Percentiles rank a stretch among this genome's conserved stretches.
These are phyloP conservation scores for Chionodraco myersi DNA, from an alignment of 2,113 vertebrate species.

Conservation along the genomic window DNA sequence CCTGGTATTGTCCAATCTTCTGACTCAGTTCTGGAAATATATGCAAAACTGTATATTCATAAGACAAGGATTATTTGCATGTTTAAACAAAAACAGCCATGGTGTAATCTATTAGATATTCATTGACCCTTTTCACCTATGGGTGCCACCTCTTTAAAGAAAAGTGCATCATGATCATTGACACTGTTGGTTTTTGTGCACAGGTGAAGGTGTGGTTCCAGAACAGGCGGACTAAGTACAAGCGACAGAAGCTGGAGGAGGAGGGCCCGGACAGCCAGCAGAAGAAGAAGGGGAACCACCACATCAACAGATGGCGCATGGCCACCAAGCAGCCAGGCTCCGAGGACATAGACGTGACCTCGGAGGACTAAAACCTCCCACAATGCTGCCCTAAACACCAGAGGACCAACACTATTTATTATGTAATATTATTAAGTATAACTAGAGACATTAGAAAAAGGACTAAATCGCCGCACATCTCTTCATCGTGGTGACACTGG, in stretches of 20 bases:
- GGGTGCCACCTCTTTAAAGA: neutral
- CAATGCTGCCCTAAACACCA: constrained; percentile 8
- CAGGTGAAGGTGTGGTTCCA: constrained; percentile 99
- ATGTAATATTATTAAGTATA: constrained; percentile 78
- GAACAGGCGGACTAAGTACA: constrained; percentile 97
- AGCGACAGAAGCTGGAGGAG: constrained; percentile 98
- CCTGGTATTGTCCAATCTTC: no score
- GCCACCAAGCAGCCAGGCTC: constrained; percentile 95
- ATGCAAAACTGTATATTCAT: no score
- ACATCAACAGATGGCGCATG: constrained; percentile 97
- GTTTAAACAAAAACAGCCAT: no score
- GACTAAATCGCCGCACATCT: constrained; percentile 43
- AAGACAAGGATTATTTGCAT: no score
- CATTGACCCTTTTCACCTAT: no score
- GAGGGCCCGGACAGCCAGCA: constrained; percentile 94
- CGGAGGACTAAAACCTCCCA: constrained; percentile 83
- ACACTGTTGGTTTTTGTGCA: neutral
- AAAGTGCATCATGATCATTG: neutral
- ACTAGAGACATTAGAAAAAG: constrained; percentile 68
- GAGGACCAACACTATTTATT: constrained; percentile 86
- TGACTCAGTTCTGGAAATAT: no score
- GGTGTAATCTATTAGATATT: no score
- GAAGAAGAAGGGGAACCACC: constrained; percentile 98
- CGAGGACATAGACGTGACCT: constrained; percentile 97
- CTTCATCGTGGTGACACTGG: constrained; percentile 31